Conservation (phyloP, 2,113 vertebrate genomes). For the Syngnathus scovelli region DNA sequence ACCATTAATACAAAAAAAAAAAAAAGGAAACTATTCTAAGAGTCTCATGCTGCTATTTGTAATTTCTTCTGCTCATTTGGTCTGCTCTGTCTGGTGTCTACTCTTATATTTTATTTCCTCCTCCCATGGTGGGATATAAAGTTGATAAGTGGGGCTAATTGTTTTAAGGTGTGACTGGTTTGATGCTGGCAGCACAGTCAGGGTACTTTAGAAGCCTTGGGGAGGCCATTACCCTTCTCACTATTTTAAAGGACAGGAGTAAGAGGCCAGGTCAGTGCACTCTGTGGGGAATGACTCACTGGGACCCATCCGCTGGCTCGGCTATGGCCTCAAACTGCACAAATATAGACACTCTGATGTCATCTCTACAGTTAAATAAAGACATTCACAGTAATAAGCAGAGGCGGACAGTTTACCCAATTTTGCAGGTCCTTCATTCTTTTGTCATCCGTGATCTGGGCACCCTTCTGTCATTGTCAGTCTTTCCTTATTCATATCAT, state of each 20-base stretch:
- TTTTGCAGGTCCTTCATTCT: too few species aligned
- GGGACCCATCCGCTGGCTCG: conserved; percentile 41
- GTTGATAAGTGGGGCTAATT: conserved; percentile 69
- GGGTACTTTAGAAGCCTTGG: conserved; percentile 47
- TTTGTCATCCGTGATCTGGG: too few species aligned
- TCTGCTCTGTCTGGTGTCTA: neutral
- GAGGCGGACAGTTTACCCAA: too few species aligned
- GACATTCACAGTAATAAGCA: too few species aligned
- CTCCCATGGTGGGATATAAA: conserved; percentile 50
- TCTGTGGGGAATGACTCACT: conserved; percentile 59
- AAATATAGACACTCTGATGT: neutral
- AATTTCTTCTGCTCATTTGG: neutral
- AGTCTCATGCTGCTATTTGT: conserved; percentile 5
- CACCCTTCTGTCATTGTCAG: too few species aligned
- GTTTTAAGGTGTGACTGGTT: conserved; percentile 70
- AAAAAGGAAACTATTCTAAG: conserved; percentile 13
- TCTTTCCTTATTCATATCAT: too few species aligned
- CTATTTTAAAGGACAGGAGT: conserved; percentile 73
- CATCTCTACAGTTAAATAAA: conserved; percentile 9
- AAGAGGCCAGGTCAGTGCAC: conserved; percentile 52
- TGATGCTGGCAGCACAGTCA: conserved; percentile 72
- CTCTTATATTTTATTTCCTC: conserved; percentile 15
- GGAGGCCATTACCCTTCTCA: conserved; percentile 77
- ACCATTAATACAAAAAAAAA: neutral
- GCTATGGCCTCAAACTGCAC: conserved; percentile 20